Conservation (phyloP, 2,113 vertebrate species). For the Ageneiosus marmoratus region DNA sequence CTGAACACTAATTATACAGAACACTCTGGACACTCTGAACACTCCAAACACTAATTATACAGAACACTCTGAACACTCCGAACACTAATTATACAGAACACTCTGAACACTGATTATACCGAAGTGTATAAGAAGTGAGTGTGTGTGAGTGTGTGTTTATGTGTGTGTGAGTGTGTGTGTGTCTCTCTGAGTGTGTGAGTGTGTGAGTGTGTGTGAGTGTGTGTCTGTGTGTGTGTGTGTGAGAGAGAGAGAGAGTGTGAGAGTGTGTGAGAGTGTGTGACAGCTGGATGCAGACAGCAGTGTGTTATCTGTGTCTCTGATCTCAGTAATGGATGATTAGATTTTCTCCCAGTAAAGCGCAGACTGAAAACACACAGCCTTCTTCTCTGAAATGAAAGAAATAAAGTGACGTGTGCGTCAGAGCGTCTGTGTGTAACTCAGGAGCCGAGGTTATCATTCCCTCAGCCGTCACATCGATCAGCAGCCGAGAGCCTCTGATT, state of each 20-base stretch:
- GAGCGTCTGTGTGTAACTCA: neutral
- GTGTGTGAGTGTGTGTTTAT: too few species aligned
- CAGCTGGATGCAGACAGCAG: constrained; percentile 48
- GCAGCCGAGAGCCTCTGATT: neutral
- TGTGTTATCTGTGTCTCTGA: constrained; percentile 65
- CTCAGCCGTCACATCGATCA: neutral
- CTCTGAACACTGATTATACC: too few species aligned
- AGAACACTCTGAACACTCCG: too few species aligned
- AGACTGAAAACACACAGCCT: constrained; percentile 24
- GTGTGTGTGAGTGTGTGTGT: too few species aligned
- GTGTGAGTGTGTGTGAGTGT: neutral
- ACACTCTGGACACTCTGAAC: too few species aligned
- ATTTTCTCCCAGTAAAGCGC: constrained; percentile 55
- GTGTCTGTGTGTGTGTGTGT: neutral
- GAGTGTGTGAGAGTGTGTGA: constrained; percentile 8
- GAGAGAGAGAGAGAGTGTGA: neutral
- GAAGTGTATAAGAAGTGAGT: too few species aligned
- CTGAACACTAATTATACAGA: too few species aligned
- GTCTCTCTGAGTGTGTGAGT: neutral
- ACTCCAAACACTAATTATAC: too few species aligned
- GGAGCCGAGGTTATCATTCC: neutral
- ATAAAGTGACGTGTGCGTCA: too few species aligned
- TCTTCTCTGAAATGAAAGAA: neutral
- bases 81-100: too few species aligned
- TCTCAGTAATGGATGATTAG: constrained; percentile 67